Evolutionary conservation across 2,888 invertebrate genomes (phyloP).

Genomic region (Carabus problematicus): DNA sequence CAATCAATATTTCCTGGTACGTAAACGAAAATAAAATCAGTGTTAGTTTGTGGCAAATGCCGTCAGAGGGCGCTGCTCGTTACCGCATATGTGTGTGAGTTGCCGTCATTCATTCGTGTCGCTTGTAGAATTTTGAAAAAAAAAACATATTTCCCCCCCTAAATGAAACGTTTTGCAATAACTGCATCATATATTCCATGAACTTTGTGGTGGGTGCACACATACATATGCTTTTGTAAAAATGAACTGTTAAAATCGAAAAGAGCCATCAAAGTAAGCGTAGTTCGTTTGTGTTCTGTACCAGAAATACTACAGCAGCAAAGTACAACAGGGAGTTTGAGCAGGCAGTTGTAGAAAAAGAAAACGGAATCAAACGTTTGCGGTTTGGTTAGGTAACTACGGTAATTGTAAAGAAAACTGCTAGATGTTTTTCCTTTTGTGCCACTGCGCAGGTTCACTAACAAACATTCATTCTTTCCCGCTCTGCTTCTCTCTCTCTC

Average conservation of each 20-base stretch:
- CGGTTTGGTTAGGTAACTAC: slow-evolving; percentile 34
- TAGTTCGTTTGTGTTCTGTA: slow-evolving; percentile 25
- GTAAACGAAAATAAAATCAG: no score
- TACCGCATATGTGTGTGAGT: no score
- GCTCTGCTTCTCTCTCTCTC: slow-evolving; percentile 6
- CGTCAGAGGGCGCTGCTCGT: no score
- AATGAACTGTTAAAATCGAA: slow-evolving; percentile 38
- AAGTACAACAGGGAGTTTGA: no score
- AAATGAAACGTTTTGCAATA: slow-evolving; percentile 25
- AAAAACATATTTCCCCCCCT: no score
- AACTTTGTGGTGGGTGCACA: slow-evolving; percentile 24
- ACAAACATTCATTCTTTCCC: slow-evolving; percentile 9
- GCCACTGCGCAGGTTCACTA: background rate
- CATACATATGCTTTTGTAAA: slow-evolving; percentile 30
- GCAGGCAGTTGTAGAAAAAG: slow-evolving; percentile 5
- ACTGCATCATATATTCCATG: slow-evolving; percentile 39
- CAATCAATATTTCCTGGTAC: no score
- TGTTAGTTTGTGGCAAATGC: no score
- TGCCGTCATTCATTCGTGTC: no score
- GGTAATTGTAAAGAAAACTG: slow-evolving; percentile 38
- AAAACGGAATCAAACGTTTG: slow-evolving; percentile 31
- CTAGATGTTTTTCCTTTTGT: slow-evolving; percentile 21
- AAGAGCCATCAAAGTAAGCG: slow-evolving; percentile 35
- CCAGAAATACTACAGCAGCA: background rate
- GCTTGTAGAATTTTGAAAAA: no score